Percentiles rank a stretch among this genome's conserved stretches.
phyloP scores from a whole-genome alignment of 2,113 vertebrate species.

The Pholis gunnellus region DNA sequence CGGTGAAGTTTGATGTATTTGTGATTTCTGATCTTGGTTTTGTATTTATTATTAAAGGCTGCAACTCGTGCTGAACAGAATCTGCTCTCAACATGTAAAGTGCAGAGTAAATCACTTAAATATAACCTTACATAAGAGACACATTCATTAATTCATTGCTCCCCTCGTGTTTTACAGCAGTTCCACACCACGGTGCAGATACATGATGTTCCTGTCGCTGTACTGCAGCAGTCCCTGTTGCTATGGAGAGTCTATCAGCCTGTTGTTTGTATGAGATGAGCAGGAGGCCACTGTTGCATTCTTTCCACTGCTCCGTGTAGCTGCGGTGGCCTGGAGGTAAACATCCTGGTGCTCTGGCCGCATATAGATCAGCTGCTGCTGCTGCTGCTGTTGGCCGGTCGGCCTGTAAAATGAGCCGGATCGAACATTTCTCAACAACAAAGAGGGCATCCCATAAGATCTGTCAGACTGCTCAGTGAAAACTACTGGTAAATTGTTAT shows the following conservation, averaged over 20 bases:
- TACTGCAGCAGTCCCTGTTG: slow-evolving; percentile 24
- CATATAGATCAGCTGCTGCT: slow-evolving; percentile 36
- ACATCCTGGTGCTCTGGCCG: slow-evolving; percentile 12
- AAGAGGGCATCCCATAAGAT: background rate
- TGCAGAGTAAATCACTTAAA: background rate
- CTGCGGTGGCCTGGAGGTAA: slow-evolving; percentile 12
- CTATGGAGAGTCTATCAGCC: slow-evolving; percentile 44
- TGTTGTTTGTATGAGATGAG: slow-evolving; percentile 54
- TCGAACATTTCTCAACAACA: slow-evolving; percentile 12
- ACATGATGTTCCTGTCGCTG: background rate
- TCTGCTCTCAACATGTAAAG: background rate
- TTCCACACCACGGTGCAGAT: background rate
- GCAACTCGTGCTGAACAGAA: background rate
- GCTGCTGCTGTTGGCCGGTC: background rate
- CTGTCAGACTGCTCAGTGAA: background rate
- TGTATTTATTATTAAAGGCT: too few relatives aligned
- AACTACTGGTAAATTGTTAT: background rate
- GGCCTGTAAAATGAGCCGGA: slow-evolving; percentile 7
- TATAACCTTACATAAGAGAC: background rate
- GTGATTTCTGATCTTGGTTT: too few relatives aligned
- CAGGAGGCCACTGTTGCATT: slow-evolving; percentile 34
- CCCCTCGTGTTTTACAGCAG: background rate
- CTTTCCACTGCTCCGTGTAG: slow-evolving; percentile 42
- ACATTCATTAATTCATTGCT: too few relatives aligned
- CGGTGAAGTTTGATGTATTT: too few relatives aligned